Conservation (phyloP, 2,113 vertebrate species). For the Bolborhynchus lineola region DNA sequence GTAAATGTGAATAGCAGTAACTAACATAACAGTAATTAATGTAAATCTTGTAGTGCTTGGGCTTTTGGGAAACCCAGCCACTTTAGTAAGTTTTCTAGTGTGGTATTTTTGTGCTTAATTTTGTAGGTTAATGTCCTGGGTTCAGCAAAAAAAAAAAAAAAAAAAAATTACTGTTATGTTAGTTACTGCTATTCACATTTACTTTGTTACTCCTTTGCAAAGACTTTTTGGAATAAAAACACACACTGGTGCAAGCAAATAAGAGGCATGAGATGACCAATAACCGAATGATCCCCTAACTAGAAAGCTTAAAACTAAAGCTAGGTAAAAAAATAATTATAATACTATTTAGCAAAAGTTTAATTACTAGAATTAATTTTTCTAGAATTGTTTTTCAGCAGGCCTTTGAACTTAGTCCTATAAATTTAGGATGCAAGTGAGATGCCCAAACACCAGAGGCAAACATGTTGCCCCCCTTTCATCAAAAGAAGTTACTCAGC, state of each 20-base stretch:
- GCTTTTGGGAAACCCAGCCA: not conserved
- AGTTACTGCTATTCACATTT: not conserved
- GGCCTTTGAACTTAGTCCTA: not conserved
- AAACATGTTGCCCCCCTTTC: rapidly evolving
- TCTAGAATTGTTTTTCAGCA: not conserved
- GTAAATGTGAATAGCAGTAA: not conserved
- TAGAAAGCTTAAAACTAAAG: not conserved
- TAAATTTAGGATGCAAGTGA: not conserved
- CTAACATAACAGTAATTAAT: not conserved
- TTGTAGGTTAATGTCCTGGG: too few relatives aligned
- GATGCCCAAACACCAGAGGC: rapidly evolving
- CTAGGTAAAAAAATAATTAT: not conserved
- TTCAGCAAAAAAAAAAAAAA: too few relatives aligned
- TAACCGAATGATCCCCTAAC: rapidly evolving
- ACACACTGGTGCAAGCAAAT: not conserved
- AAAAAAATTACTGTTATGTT: not conserved
- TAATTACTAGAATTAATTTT: not conserved
- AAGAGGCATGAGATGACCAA: not conserved
- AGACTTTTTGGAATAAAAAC: not conserved
- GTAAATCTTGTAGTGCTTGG: not conserved
- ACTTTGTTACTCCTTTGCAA: not conserved
- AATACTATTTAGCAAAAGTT: not conserved
- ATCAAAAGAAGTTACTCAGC: not conserved
- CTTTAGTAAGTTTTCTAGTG: not conserved
- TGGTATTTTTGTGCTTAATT: not conserved